Evolutionary conservation across 2,888 invertebrate genomes (phyloP).

Genomic region (Erebia ligea): DNA sequence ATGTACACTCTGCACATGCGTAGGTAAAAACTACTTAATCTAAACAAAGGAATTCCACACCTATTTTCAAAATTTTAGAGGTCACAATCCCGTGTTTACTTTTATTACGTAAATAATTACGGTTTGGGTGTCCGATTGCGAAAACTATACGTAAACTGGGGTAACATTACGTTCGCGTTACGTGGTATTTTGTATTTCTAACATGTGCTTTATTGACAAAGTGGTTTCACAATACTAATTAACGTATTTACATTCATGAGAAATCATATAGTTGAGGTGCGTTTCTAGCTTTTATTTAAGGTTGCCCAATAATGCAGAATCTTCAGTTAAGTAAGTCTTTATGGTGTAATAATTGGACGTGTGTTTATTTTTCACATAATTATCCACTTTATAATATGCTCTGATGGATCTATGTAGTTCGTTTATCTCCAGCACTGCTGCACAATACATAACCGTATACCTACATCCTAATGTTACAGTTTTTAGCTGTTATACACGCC

Average conservation of each 20-base stretch:
- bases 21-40: conserved; percentile 1
- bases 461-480: too few species aligned
- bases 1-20: conserved; percentile 10
- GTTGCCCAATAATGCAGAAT: conserved; percentile 1
- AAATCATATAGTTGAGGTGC: conserved; percentile 31
- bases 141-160: conserved; percentile 55
- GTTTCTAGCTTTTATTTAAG: conserved; percentile 21
- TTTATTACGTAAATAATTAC: conserved; percentile 2
- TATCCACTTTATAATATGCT: too few species aligned
- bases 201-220: conserved; percentile 58
- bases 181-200: conserved; percentile 60
- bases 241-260: conserved; percentile 47
- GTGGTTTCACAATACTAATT: conserved; percentile 58
- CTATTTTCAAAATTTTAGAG: neutral
- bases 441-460: too few species aligned
- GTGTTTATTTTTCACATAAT: neutral
- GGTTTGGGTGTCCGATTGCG: conserved; percentile 51
- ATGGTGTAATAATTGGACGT: neutral
- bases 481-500: too few species aligned
- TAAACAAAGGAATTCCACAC: conserved; percentile 11
- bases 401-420: too few species aligned
- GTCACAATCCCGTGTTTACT: conserved; percentile 16
- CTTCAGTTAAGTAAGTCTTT: neutral
- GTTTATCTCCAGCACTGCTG: too few species aligned
- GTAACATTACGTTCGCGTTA: conserved; percentile 54